Evolutionary conservation across 1,140 invertebrate genomes (phyloP).

Genomic region (Neocloeon triangulifer): DNA sequence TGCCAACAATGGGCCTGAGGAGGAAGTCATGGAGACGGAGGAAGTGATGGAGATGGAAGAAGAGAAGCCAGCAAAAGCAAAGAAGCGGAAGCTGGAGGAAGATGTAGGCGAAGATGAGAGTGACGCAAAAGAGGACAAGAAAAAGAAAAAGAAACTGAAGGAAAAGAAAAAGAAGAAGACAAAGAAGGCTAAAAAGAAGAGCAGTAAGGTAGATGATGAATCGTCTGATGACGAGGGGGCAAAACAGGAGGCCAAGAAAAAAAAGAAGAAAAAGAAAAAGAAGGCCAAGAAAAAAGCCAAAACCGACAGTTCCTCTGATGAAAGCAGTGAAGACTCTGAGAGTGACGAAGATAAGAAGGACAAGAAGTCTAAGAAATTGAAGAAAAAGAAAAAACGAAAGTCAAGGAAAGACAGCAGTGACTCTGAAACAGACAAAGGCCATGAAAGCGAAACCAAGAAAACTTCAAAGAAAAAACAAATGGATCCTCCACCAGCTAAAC

Average conservation of each 20-base stretch:
- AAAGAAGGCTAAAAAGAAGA: constrained; percentile 6
- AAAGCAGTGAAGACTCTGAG: background rate
- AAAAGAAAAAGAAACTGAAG: constrained; percentile 6
- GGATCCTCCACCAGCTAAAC: too few species aligned
- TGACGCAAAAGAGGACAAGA: constrained; percentile 4
- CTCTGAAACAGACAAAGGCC: background rate
- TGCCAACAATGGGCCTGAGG: background rate
- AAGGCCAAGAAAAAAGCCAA: background rate
- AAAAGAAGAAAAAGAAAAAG: constrained; percentile 1
- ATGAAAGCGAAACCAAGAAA: background rate
- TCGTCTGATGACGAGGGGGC: background rate
- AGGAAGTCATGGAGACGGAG: background rate
- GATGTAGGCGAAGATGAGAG: constrained; percentile 1
- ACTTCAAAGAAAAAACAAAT: too few species aligned
- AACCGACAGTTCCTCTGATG: background rate
- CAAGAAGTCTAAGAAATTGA: background rate
- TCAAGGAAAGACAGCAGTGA: background rate
- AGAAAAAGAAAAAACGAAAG: background rate
- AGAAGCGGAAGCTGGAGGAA: background rate
- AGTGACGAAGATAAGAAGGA: background rate
- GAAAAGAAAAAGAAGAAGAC: constrained; percentile 8
- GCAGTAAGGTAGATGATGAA: constrained; percentile 7
- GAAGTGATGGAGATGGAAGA: constrained; percentile 1
- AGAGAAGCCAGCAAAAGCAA: constrained; percentile 3
- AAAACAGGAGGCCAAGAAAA: background rate